Conservation (phyloP, 2,113 vertebrate genomes). For the Plecturocebus donacophilus region DNA sequence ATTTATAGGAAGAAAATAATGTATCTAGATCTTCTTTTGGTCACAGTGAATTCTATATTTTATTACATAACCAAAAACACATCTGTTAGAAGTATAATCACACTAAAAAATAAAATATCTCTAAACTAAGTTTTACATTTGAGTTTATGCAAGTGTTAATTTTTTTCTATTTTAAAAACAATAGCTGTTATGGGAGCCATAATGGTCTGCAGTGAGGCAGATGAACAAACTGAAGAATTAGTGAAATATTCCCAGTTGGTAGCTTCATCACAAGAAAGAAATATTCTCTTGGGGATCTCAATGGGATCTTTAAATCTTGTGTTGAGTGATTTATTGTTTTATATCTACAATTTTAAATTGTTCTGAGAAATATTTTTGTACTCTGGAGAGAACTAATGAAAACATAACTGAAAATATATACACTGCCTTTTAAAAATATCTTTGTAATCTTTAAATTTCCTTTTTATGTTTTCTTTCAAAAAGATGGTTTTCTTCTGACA, state of each 20-base stretch:
- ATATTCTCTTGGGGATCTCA: neutral
- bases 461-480: constrained; percentile 14
- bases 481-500: constrained; percentile 4
- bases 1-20: constrained; percentile 43
- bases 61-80: neutral
- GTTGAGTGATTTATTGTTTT: constrained; percentile 22
- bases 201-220: neutral
- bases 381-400: constrained; percentile 36
- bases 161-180: constrained; percentile 36
- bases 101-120: constrained; percentile 3
- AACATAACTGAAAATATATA: neutral
- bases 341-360: constrained; percentile 50
- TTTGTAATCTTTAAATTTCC: constrained; percentile 45
- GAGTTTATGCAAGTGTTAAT: neutral
- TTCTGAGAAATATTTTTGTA: constrained; percentile 28
- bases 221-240: constrained; percentile 13
- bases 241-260: constrained; percentile 6
- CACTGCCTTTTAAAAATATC: neutral
- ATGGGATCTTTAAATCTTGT: constrained; percentile 29
- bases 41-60: neutral
- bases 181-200: neutral
- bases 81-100: neutral
- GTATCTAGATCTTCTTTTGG: neutral
- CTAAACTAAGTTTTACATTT: neutral
- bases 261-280: constrained; percentile 24